Base-by-base conservation (phyloP, 2,113 vertebrate species). In the Struthidea cinerea region DNA sequence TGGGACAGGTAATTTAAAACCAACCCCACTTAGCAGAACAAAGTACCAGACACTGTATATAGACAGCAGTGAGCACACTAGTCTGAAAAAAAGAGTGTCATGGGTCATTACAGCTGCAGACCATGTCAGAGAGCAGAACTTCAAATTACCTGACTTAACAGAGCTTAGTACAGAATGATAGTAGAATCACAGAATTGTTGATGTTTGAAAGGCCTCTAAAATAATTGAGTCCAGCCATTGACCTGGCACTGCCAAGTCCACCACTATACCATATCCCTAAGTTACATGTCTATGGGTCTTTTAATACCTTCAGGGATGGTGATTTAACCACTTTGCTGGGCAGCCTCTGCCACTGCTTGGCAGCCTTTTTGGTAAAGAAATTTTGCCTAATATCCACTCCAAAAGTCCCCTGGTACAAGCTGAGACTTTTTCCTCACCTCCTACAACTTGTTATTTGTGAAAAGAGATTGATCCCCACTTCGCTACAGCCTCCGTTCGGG, bases 21-120 rank as follows among this genome's bases (percentile, higher is more conserved):
- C 2, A 76, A 46, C 32, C 65, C 12, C 32, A 65, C 35, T 20
- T 15, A 57, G 16, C 17, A 93, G 41, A 83, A 85, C n/a, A n/a
- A n/a, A n/a, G 15, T 47, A 85, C 41, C 9, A 41, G 16, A 28
- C 1, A 1, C 7, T 1, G 0, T 39, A 27, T 26, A 37, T 1
- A 63, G 52, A 33, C 6, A 77, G 39, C 19, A 35, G 1, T 27
- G 13, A 81, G 16, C 24, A 49, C 5, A 53, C 5, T 13, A 39
- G 24, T 75, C 28, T 84, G 59, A 65, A 84, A 94, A 86, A 19
- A 4, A 32, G 44, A 52, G 7, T 49, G 35, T 33, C 1, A 1
- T 16, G 32, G 53, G 32, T 8, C 35, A 30, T 41, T 71, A 19
- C 33, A 26, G 37, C 14, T 61, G 32, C 70, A 21, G 59, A 24